phyloP scores from a whole-genome alignment of 2,113 vertebrate species.

The Coptodon bakossiorum region DNA sequence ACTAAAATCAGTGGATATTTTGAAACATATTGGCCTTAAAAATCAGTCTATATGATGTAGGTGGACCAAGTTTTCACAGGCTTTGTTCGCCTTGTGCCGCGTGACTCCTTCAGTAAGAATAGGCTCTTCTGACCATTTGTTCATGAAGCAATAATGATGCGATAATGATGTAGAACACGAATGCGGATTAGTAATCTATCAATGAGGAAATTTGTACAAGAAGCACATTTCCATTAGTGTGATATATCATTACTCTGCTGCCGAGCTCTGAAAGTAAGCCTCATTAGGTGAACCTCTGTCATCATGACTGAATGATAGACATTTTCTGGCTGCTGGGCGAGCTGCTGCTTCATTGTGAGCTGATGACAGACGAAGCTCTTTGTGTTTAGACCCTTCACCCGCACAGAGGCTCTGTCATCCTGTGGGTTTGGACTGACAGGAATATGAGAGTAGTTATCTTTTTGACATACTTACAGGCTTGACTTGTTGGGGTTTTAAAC shows the following conservation, averaged over 20 bases:
- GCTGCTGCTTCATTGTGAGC: slow-evolving; percentile 34
- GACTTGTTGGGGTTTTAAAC: not conserved
- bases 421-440: not conserved
- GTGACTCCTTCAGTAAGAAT: not conserved
- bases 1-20: not conserved
- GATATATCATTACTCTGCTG: not conserved
- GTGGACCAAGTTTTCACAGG: not conserved
- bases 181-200: not conserved
- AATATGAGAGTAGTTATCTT: not conserved
- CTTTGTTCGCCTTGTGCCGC: not conserved
- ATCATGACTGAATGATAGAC: slow-evolving; percentile 19
- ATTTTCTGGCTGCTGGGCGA: not conserved
- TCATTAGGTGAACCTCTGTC: slow-evolving; percentile 27
- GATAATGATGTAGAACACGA: not conserved
- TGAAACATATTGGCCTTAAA: not conserved
- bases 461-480: not conserved
- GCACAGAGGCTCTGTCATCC: not conserved
- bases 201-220: not conserved
- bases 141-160: not conserved
- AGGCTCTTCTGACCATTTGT: not conserved
- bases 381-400: not conserved
- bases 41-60: not conserved
- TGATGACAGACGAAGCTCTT: slow-evolving; percentile 34
- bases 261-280: not conserved
- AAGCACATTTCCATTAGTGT: not conserved